Conservation (phyloP, 1,140 invertebrate species). For the Microplitis mediator region DNA sequence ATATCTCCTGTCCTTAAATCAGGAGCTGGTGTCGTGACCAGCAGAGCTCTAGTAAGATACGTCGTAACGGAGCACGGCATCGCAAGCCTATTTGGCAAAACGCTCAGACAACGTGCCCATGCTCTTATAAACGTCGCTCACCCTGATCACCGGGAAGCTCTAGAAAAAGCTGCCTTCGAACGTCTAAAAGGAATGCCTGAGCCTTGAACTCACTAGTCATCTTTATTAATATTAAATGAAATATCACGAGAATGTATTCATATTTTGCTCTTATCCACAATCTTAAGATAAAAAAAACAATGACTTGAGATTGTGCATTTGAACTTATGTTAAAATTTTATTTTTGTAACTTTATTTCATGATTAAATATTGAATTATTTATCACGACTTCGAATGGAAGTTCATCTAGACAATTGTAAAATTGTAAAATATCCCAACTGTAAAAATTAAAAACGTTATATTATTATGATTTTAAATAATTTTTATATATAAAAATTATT, state of each 20-base stretch:
- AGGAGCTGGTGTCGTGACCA: conserved; percentile 94
- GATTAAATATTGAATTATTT: too few relatives aligned
- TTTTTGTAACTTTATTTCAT: too few relatives aligned
- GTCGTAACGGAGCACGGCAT: conserved; percentile 94
- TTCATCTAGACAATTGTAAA: too few relatives aligned
- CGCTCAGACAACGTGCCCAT: conserved; percentile 84
- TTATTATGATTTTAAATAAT: too few relatives aligned
- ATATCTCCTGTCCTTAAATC: conserved; percentile 83
- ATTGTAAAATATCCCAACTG: too few relatives aligned
- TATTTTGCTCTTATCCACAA: not conserved
- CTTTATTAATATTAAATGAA: not conserved
- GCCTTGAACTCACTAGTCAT: conserved; percentile 16
- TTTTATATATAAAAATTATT: too few relatives aligned
- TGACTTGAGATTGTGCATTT: too few relatives aligned
- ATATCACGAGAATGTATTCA: not conserved
- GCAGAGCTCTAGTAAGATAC: conserved; percentile 85
- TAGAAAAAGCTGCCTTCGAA: conserved; percentile 90
- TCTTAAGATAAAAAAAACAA: not conserved
- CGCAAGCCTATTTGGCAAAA: conserved; percentile 88
- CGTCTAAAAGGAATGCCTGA: conserved; percentile 84
- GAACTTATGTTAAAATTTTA: too few relatives aligned
- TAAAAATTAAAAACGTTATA: too few relatives aligned
- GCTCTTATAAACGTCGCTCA: conserved; percentile 90
- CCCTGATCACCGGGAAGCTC: conserved; percentile 82
- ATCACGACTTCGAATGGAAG: too few relatives aligned